A percentile compares a stretch with the other conserved stretches of the same genome.
Evolutionary conservation across 2,888 invertebrate species (phyloP).

Genomic region (Eupeodes luniger): DNA sequence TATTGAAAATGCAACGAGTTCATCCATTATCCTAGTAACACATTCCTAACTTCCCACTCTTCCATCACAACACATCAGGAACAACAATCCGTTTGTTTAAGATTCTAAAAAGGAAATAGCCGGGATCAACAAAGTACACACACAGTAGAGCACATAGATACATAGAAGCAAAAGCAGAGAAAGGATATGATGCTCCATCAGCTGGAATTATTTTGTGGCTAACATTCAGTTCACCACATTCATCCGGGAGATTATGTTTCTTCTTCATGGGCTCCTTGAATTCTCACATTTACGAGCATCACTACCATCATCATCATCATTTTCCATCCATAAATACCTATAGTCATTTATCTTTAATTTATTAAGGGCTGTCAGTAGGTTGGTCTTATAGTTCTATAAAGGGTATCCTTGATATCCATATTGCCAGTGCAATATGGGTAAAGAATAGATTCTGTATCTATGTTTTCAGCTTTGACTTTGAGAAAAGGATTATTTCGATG

Average conservation of each 20-base stretch:
- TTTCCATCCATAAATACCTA: background rate
- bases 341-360: constrained; percentile 65
- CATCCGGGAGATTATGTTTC: constrained; percentile 66
- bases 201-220: constrained; percentile 58
- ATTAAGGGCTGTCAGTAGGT: constrained; percentile 54
- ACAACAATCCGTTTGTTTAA: constrained; percentile 59
- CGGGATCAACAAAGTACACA: background rate
- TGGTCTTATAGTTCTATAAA: too few species aligned
- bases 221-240: constrained; percentile 52
- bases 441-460: constrained; percentile 1
- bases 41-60: background rate
- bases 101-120: constrained; percentile 31
- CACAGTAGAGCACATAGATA: background rate
- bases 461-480: background rate
- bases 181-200: constrained; percentile 21
- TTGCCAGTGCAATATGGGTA: background rate
- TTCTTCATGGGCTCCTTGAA: constrained; percentile 16
- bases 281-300: background rate
- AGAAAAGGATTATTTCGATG: constrained; percentile 58
- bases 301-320: background rate
- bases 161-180: background rate
- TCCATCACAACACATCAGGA: constrained; percentile 11
- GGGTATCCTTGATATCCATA: background rate
- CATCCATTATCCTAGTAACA: constrained; percentile 57
- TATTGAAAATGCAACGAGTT: constrained; percentile 63